These are phyloP conservation scores for Heterodera carotae DNA, from an alignment of 1,140 invertebrate genomes.

Conservation along the genomic window DNA sequence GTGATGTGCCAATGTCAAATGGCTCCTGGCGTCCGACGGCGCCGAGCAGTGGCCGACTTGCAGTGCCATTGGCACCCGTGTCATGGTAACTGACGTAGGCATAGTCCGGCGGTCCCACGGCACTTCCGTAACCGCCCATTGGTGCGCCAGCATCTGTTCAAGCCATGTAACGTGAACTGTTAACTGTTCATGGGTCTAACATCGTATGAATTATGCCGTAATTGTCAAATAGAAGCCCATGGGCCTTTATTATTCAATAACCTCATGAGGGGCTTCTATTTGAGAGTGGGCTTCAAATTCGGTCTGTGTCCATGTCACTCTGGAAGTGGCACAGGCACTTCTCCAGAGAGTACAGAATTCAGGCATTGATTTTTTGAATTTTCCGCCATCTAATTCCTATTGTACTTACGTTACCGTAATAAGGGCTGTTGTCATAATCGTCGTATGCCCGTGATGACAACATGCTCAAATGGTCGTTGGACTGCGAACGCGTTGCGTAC, in stretches of 20 bases:
- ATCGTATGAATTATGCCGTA: background rate
- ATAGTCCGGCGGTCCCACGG: constrained; percentile 47
- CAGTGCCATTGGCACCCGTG: constrained; percentile 40
- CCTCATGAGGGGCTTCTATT: background rate
- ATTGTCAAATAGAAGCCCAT: constrained; percentile 10
- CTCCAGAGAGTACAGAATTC: too few relatives aligned
- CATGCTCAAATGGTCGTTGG: constrained; percentile 54
- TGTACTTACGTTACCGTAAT: background rate
- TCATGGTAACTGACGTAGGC: constrained; percentile 62
- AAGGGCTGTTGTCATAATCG: background rate
- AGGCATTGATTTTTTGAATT: too few relatives aligned
- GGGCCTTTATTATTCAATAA: background rate
- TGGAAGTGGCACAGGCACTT: too few relatives aligned
- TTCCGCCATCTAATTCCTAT: too few relatives aligned
- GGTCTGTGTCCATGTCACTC: too few relatives aligned
- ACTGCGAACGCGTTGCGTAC: constrained; percentile 51
- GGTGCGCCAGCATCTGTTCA: background rate
- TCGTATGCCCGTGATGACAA: constrained; percentile 6
- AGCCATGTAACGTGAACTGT: constrained; percentile 14
- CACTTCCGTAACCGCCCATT: constrained; percentile 21
- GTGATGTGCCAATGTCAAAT: constrained; percentile 49
- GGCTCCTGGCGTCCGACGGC: constrained; percentile 44
- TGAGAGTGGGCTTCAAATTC: background rate
- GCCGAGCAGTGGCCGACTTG: background rate
- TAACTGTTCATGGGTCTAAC: background rate